phyloP scores from a whole-genome alignment of 1,140 invertebrate species.

The Philotrypesis tridentata region DNA sequence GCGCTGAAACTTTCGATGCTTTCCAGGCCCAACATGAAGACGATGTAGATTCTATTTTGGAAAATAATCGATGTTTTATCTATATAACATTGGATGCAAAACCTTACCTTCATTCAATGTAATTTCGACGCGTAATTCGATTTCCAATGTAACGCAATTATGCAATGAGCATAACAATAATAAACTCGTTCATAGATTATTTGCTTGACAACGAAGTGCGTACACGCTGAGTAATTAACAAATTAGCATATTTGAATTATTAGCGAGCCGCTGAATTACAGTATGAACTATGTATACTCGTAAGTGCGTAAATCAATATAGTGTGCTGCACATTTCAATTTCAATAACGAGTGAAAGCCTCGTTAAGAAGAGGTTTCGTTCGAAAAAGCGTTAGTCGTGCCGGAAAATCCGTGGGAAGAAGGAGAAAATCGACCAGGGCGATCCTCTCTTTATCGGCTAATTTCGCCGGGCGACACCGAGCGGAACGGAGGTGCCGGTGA shows the following conservation, averaged over 20 bases:
- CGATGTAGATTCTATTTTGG: background rate
- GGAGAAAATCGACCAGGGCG: slow-evolving; percentile 8
- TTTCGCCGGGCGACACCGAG: background rate
- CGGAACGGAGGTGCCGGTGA: background rate
- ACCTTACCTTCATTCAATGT: too few relatives aligned
- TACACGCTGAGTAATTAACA: too few relatives aligned
- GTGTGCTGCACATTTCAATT: background rate
- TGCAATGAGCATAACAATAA: too few relatives aligned
- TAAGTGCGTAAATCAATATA: too few relatives aligned
- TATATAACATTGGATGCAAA: too few relatives aligned
- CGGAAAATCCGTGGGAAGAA: slow-evolving; percentile 13
- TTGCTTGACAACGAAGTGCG: too few relatives aligned
- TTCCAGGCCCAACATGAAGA: background rate
- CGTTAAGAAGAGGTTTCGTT: background rate
- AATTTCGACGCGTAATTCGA: too few relatives aligned
- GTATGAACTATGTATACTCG: background rate
- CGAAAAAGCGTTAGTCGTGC: background rate
- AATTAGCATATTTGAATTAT: too few relatives aligned
- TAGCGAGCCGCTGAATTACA: background rate
- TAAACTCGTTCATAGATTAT: too few relatives aligned
- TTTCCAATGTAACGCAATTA: too few relatives aligned
- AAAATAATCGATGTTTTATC: background rate
- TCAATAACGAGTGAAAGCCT: background rate
- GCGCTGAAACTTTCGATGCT: slow-evolving; percentile 15
- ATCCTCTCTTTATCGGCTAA: slow-evolving; percentile 36